A percentile compares a stretch with the other conserved stretches of the same genome.
Conservation (phyloP, 2,113 vertebrate genomes). For the Pandion haliaetus region DNA sequence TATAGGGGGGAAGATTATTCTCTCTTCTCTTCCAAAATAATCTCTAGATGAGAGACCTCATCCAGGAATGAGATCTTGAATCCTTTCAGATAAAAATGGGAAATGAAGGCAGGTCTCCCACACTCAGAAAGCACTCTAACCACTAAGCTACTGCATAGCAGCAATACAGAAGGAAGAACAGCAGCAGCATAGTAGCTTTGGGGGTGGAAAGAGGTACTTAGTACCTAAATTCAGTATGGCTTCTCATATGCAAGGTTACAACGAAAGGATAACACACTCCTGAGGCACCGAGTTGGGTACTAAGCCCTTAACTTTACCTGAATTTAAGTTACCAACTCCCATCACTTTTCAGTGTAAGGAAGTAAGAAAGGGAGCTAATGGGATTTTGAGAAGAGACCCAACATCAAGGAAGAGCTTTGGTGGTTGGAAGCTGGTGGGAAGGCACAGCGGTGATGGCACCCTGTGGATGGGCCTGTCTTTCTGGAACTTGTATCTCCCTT, state of each 20-base stretch:
- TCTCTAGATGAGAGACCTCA: neutral
- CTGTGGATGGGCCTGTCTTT: neutral
- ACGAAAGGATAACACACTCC: neutral
- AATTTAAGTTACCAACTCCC: neutral
- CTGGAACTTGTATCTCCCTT: neutral
- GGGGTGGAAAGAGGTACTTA: neutral
- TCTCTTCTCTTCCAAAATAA: neutral
- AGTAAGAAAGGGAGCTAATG: neutral
- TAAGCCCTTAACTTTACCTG: neutral
- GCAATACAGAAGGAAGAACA: neutral
- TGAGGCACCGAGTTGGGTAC: neutral
- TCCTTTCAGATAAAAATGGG: neutral
- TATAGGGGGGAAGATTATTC: neutral
- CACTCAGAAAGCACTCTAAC: neutral
- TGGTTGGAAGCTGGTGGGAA: neutral
- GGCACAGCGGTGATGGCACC: fast-evolving
- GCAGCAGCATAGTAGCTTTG: neutral
- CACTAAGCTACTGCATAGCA: neutral
- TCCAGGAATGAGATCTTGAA: neutral
- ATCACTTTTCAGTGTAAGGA: neutral
- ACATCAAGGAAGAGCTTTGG: neutral
- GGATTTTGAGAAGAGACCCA: neutral
- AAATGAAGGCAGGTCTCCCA: neutral
- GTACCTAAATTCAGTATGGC: neutral
- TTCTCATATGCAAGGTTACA: neutral